Evolutionary conservation across 2,113 vertebrate species (phyloP), one percentile per base, ranked within the genome.

Genomic region (Tachysurus vachellii): DNA sequence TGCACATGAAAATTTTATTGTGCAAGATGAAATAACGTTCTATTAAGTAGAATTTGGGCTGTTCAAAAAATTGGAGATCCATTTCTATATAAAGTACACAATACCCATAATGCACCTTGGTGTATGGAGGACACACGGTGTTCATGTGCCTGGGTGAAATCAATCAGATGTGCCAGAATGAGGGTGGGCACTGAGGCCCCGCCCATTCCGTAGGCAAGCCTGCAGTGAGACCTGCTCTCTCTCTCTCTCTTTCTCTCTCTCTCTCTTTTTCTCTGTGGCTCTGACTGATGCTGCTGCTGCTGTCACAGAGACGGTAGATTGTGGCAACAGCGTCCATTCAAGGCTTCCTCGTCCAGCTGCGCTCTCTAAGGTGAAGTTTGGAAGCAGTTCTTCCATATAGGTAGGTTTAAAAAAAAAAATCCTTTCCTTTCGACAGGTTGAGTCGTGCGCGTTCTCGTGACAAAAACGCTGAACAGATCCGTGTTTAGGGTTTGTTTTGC

Each of bases 201-300:
- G 76, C 76, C 76, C n/a, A 57, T 4, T 57, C 23, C 26, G 50
- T 28, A 4, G 53, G 7, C 12, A 13, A 53, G 23, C 19, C 47
- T 3, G 75, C 47, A 50, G 73, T 50, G 19, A 26, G 11, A 1
- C 10, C n/a, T 2, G 4, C 62, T 28, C 64, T 31, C 64, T 31
- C 68, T 31, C 70, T 44, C 70, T 44, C 70, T 44, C 70, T 44
- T 36, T 73, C 36, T 44, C 68, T 44, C 19, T 44, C 19, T 47
- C 73, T n/a, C 23, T 26, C 71, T 6, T 54, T 80, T 19, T 13
- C 54, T 8, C 53, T 14, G 6, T 17, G 4, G 13, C 16, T 57
- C 9, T 82, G 42, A 6, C 28, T 82, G 82, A 8, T 84, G 82
- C 9, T 68, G 82, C 50, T 84, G 66, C 64, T 71, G 82, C n/a